phyloP scores from a whole-genome alignment of 2,888 invertebrate species.

The Litoditis marina region DNA sequence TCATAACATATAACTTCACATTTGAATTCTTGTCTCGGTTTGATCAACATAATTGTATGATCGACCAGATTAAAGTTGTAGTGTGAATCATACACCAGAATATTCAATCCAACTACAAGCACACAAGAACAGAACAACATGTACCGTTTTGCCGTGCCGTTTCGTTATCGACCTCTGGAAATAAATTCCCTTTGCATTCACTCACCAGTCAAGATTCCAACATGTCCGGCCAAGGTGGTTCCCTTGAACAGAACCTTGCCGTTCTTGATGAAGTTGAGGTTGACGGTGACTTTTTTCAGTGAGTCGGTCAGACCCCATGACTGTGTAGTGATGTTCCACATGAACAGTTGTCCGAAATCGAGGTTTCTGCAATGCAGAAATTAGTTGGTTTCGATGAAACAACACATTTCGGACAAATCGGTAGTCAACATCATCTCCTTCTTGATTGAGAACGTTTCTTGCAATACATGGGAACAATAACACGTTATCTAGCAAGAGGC shows the following conservation, averaged over 20 bases:
- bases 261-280: constrained; percentile 45
- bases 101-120: too few relatives aligned
- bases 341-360: constrained; percentile 51
- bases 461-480: too few relatives aligned
- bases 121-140: too few relatives aligned
- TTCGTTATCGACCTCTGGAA: not conserved
- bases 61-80: too few relatives aligned
- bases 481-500: too few relatives aligned
- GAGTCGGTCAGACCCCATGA: constrained; percentile 47
- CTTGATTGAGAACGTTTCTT: not conserved
- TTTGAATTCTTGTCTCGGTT: too few relatives aligned
- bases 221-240: constrained; percentile 53
- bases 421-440: too few relatives aligned
- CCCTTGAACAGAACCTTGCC: constrained; percentile 49
- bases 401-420: not conserved
- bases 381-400: not conserved
- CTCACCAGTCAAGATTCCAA: constrained; percentile 49
- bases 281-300: constrained; percentile 44
- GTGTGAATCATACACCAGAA: too few relatives aligned
- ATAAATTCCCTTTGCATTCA: too few relatives aligned
- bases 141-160: too few relatives aligned
- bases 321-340: constrained; percentile 44
- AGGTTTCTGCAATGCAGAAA: constrained; percentile 38
- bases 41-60: too few relatives aligned
- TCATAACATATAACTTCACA: too few relatives aligned